Evolutionary conservation across 2,113 vertebrate species (phyloP), one percentile per base, ranked within the genome.

Genomic region (Elachura formosa): DNA sequence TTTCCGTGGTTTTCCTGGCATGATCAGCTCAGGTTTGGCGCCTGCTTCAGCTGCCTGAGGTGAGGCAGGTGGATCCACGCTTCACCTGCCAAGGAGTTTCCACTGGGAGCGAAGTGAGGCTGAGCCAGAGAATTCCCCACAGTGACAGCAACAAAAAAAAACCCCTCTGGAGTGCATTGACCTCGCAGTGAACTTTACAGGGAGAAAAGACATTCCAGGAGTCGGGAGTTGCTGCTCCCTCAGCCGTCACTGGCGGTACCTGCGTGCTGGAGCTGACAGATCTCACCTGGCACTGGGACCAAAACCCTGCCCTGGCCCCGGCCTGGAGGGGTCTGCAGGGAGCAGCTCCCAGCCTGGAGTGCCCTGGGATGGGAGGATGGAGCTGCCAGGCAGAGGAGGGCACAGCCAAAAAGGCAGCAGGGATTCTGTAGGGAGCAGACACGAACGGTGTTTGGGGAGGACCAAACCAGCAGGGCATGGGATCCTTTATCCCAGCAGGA

Each of bases 1-100:
- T 69, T 74, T 25, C 69, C 28, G 0, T 6, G 40, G 46, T 36
- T 78, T 0, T 25, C 45, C 31, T 10, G 69, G 31, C 25, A 28
- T n/a, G 34, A 75, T 71, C 49, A 58, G 83, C 14, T 3, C 51
- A 36, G 74, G 31, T 45, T 34, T 48, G 55, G 49, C 10, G 2
- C 28, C 80, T 38, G n/a, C n/a, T n/a, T 21, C 28, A 43, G 24
- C 41, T 25, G 84, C 91, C 86, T 54, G 72, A 78, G 89, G 85
- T 66, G 66, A 87, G 85, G 74, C 88, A 91, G 82, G 78, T 82
- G 82, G 92, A 90, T 49, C 78, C 56, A 71, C 0, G 10, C 93
- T 67, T 29, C 75, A 31, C 24, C 69, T 74, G 61, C 74, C 45
- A 15, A 29, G 83, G 56, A 74, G 54, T 14, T 66, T 45, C 76